Conservation (phyloP, 2,888 invertebrate genomes). For the Eurois occulta region DNA sequence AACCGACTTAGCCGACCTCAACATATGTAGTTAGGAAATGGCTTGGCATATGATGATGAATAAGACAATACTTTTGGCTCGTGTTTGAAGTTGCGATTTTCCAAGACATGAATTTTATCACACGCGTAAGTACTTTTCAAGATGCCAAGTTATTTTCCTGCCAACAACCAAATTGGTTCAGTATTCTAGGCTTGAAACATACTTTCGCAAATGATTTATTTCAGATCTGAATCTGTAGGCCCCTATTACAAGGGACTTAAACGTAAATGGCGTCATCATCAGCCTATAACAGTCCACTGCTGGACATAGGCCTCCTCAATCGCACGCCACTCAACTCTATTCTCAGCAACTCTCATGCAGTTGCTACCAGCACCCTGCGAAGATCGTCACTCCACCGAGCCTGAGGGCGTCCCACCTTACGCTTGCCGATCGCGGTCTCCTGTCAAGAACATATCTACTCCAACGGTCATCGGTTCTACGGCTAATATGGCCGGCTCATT, state of each 20-base stretch:
- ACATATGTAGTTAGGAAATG: not conserved
- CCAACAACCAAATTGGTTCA: conserved; percentile 21
- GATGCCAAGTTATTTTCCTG: conserved; percentile 37
- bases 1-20: not conserved
- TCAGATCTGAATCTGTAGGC: not conserved
- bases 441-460: too few relatives aligned
- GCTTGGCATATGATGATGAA: not conserved
- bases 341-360: too few relatives aligned
- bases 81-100: conserved; percentile 3
- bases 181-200: not conserved
- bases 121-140: conserved; percentile 9
- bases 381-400: too few relatives aligned
- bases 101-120: conserved; percentile 17
- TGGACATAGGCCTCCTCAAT: too few relatives aligned
- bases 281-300: too few relatives aligned
- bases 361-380: too few relatives aligned
- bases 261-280: not conserved
- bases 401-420: too few relatives aligned
- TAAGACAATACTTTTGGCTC: conserved; percentile 14
- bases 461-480: too few relatives aligned
- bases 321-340: too few relatives aligned
- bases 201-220: not conserved
- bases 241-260: not conserved
- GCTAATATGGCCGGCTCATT: too few relatives aligned
- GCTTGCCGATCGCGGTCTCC: too few relatives aligned